A percentile compares a stretch with the other conserved stretches of the same genome.
phyloP scores from a whole-genome alignment of 1,140 invertebrate species.

The Cotesia glomerata region DNA sequence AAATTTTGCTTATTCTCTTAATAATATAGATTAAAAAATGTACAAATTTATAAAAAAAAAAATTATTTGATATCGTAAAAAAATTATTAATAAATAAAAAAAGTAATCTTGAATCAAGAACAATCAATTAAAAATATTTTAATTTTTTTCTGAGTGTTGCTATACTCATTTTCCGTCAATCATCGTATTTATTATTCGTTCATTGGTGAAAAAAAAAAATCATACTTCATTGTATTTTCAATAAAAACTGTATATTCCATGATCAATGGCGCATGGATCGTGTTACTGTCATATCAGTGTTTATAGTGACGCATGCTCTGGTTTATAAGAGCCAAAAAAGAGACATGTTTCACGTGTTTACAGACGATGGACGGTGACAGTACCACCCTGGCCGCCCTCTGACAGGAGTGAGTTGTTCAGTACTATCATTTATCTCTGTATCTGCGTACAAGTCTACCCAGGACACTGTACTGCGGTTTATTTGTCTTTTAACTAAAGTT shows the following conservation, averaged over 20 bases:
- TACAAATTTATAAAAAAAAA: no score
- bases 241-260: neutral
- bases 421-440: constrained; percentile 27
- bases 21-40: no score
- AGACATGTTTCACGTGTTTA: constrained; percentile 58
- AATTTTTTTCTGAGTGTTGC: no score
- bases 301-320: constrained; percentile 54
- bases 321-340: constrained; percentile 47
- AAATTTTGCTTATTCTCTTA: no score
- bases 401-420: constrained; percentile 59
- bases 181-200: neutral
- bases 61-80: no score
- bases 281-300: constrained; percentile 48
- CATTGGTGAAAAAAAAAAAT: neutral
- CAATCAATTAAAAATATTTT: no score
- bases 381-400: constrained; percentile 61
- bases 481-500: constrained; percentile 7
- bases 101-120: no score
- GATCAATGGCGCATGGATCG: constrained; percentile 52
- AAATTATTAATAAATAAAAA: no score
- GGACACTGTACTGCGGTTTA: constrained; percentile 13
- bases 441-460: constrained; percentile 13
- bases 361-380: constrained; percentile 62
- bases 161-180: no score
- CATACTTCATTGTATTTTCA: neutral